These are phyloP conservation scores for Pseudocheirus occidentalis DNA, from an alignment of 2,797 vertebrate genomes.

Conservation along the genomic window DNA sequence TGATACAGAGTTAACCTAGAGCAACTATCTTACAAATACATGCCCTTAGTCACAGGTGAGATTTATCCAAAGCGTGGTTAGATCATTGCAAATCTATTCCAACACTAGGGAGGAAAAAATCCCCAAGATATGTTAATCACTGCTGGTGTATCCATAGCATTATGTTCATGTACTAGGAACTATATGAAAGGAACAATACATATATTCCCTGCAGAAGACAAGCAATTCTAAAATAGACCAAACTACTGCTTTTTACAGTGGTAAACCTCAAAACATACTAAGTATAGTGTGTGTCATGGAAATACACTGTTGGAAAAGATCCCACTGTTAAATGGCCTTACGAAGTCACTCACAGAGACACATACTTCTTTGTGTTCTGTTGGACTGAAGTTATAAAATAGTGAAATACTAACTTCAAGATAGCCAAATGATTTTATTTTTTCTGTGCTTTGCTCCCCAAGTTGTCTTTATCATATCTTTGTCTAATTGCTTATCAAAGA, in stretches of 20 bases:
- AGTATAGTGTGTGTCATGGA: slow-evolving; percentile 62
- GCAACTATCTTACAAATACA: neutral
- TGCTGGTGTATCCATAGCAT: slow-evolving; percentile 46
- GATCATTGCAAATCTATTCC: slow-evolving; percentile 19
- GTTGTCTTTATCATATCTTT: slow-evolving; percentile 69
- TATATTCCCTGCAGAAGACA: slow-evolving; percentile 53
- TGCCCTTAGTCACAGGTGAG: neutral
- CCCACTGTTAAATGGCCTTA: slow-evolving; percentile 69
- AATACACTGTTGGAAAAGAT: slow-evolving; percentile 67
- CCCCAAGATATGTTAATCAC: neutral
- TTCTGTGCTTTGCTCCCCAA: slow-evolving; percentile 64
- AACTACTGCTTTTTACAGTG: slow-evolving; percentile 70
- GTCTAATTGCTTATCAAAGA: slow-evolving; percentile 72
- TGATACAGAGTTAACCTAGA: neutral
- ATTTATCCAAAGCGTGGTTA: neutral
- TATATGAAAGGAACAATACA: slow-evolving; percentile 35
- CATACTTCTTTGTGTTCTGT: slow-evolving; percentile 70
- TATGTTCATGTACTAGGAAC: neutral
- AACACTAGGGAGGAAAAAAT: neutral
- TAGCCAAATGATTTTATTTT: slow-evolving; percentile 66
- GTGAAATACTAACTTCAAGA: slow-evolving; percentile 71
- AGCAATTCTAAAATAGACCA: slow-evolving; percentile 59
- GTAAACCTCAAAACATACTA: slow-evolving; percentile 56
- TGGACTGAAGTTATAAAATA: slow-evolving; percentile 66
- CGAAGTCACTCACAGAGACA: slow-evolving; percentile 61